Evolutionary conservation across 2,113 vertebrate species (phyloP).

Genomic region (Platycercus adscitus): DNA sequence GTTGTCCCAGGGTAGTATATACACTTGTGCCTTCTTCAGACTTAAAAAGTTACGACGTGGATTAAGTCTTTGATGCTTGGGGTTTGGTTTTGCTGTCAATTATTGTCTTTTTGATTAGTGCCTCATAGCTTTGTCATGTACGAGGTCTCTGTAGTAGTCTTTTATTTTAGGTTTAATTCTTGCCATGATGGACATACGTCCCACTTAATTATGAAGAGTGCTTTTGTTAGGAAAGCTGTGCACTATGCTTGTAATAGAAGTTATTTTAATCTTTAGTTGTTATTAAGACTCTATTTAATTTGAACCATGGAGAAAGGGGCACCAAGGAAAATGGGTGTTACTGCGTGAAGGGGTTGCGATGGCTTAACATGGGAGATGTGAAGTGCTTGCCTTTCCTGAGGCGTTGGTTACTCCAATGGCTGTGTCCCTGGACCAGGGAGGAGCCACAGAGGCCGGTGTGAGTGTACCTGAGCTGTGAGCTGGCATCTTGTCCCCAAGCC

Average conservation of each 20-base stretch:
- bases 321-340: too few species aligned
- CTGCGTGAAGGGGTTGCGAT: not conserved
- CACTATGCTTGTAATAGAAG: too few species aligned
- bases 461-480: accelerated
- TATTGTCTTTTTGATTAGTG: not conserved
- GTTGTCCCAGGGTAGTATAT: too few species aligned
- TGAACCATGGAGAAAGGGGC: not conserved
- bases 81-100: not conserved
- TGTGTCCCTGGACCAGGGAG: accelerated
- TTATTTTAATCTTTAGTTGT: not conserved
- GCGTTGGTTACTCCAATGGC: not conserved
- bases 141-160: accelerated
- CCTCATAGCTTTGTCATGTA: too few species aligned
- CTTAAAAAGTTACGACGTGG: accelerated
- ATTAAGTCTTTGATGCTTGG: not conserved
- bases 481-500: not conserved
- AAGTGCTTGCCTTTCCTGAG: accelerated
- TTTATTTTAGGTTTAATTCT: not conserved
- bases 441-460: accelerated
- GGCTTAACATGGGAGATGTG: too few species aligned
- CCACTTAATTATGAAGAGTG: not conserved
- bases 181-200: accelerated
- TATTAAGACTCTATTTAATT: not conserved
- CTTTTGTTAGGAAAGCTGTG: not conserved
- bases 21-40: too few species aligned